Evolutionary conservation across 2,113 vertebrate species (phyloP).

Genomic region (Xiphias gladius): DNA sequence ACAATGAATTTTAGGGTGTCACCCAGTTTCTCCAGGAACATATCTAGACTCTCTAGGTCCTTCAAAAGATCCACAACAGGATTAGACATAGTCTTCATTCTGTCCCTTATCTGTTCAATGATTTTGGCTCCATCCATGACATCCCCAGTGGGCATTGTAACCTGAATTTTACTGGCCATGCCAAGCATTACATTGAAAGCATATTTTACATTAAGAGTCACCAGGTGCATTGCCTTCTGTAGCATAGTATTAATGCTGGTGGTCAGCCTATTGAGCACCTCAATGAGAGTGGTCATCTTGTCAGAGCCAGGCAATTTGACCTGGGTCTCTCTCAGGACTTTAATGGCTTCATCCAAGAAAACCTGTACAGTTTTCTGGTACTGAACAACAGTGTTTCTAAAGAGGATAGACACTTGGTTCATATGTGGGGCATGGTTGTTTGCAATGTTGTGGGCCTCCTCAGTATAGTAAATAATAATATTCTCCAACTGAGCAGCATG

Average conservation of each 20-base stretch:
- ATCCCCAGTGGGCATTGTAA: background rate
- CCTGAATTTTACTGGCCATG: background rate
- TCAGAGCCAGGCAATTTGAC: background rate
- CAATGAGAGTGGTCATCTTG: background rate
- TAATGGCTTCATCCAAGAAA: background rate
- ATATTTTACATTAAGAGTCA: background rate
- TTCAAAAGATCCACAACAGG: background rate
- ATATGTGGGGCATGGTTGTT: background rate
- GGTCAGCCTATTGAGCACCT: background rate
- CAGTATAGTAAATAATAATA: conserved; percentile 67
- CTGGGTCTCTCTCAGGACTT: background rate
- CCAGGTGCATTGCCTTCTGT: background rate
- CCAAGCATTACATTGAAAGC: background rate
- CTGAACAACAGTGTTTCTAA: background rate
- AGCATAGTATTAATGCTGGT: background rate
- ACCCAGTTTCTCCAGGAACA: background rate
- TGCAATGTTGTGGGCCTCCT: conserved; percentile 59
- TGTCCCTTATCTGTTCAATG: background rate
- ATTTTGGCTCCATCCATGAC: background rate
- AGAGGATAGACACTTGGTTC: background rate
- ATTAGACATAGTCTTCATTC: background rate
- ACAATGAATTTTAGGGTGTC: background rate
- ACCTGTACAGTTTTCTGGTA: background rate
- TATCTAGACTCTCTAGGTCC: background rate
- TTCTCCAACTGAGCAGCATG: conserved; percentile 51